Base-by-base conservation (phyloP, 2,797 vertebrate species). In the Siniperca scherzeri region DNA sequence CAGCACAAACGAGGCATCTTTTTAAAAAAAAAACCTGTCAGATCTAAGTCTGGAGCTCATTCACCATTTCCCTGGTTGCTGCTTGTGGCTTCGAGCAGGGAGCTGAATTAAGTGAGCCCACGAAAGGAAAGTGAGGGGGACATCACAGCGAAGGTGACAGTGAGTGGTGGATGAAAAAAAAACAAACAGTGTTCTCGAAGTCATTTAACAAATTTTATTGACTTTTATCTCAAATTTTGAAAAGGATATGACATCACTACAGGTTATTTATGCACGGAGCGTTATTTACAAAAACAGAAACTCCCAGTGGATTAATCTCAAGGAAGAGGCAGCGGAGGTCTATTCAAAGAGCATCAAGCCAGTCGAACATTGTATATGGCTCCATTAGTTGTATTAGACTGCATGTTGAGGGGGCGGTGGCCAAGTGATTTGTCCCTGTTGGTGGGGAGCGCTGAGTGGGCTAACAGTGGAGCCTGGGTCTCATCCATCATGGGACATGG, bases 401-500 rank as follows among this genome's bases (percentile, higher is more conserved):
- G 46, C 3, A 17, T 90, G 88, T 82, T 85, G 87, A 84, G 30
- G 86, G 71, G 88, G 88, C 59, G 81, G 83, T 46, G 85, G 81
- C 80, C 11, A 9, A 77, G 90, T 93, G 87, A 93, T 94, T 94
- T 94, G 91, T 94, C 87, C 91, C 87, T 78, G 84, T 86, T 92
- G 83, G 74, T 82, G 74, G 68, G 65, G 86, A 90, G 82, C 73
- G 79, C 91, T 91, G 90, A 93, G 86, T 91, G 86, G 84, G 89
- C 90, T 91, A 91, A 92, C 90, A 91, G 40, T 13, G 65, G 46
- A 80, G 78, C 77, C 81, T 52, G 25, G 68, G 73, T 64, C 85
- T 91, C 93, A 94, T 96, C 93, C 93, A 95, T 95, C 95, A 95
- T 62, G 10, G 78, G 73, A 83, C 78, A 53, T 62, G 81, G 74